Evolutionary conservation across 2,888 invertebrate species (phyloP).

Genomic region (Griposia aprilina): DNA sequence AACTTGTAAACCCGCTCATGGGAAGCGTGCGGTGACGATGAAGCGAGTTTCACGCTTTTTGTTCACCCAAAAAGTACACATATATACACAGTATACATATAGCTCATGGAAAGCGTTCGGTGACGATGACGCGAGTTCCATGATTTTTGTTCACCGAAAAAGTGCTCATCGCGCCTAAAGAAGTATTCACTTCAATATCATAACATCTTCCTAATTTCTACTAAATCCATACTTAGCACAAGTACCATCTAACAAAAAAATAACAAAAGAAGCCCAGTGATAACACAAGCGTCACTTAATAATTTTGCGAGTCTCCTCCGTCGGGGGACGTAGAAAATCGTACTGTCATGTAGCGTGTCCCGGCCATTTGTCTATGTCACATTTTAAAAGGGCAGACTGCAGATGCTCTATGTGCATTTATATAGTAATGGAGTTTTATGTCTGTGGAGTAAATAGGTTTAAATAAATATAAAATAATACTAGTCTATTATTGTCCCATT

Average conservation of each 20-base stretch:
- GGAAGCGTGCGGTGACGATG: no score
- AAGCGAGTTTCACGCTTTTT: no score
- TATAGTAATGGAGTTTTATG: conserved; percentile 35
- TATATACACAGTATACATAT: no score
- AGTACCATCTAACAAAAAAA: conserved; percentile 21
- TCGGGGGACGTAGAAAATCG: conserved; percentile 59
- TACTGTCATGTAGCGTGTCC: conserved; percentile 65
- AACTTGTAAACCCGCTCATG: no score
- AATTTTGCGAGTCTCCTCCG: conserved; percentile 54
- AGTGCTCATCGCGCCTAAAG: no score
- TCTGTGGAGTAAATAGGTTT: neutral
- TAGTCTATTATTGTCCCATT: no score
- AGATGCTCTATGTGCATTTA: conserved; percentile 31
- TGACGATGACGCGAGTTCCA: no score
- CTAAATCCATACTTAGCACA: conserved; percentile 8
- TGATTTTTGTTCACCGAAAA: no score
- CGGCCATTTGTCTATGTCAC: conserved; percentile 67
- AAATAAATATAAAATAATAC: neutral
- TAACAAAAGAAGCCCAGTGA: conserved; percentile 50
- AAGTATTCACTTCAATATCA: no score
- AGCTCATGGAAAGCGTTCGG: no score
- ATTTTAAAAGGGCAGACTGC: conserved; percentile 66
- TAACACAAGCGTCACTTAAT: conserved; percentile 57
- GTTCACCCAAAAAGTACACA: no score
- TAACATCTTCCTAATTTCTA: conserved; percentile 1